Conservation (phyloP, 1,140 invertebrate species). For the Acyrthosiphon pisum region DNA sequence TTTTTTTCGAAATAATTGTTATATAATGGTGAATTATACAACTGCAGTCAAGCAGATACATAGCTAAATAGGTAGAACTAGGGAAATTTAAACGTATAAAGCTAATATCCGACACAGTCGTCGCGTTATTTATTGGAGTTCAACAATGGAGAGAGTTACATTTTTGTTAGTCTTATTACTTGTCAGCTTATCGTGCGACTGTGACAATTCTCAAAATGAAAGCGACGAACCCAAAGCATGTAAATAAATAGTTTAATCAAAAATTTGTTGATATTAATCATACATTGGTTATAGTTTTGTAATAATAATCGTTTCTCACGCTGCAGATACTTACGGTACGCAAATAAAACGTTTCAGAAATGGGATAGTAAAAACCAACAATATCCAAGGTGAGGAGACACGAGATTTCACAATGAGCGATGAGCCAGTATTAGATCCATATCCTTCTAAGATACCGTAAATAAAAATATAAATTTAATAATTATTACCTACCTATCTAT, state of each 20-base stretch:
- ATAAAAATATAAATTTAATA: not conserved
- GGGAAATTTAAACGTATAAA: not conserved
- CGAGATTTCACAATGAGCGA: not conserved
- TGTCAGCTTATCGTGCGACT: not conserved
- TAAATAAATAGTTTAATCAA: not conserved
- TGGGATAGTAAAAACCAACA: not conserved
- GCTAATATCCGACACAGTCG: not conserved
- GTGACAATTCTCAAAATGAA: not conserved
- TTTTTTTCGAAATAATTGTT: not conserved
- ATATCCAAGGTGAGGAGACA: not conserved
- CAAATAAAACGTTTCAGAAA: not conserved
- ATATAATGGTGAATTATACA: not conserved
- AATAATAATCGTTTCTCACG: not conserved
- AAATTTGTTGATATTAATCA: not conserved
- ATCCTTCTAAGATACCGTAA: conserved; percentile 43
- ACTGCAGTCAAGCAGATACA: not conserved
- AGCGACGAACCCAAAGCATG: not conserved
- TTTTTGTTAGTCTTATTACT: not conserved
- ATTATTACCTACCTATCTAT: not conserved
- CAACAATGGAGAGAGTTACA: not conserved
- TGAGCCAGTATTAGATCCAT: not conserved
- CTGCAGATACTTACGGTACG: not conserved
- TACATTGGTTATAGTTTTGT: not conserved
- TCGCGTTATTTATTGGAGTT: not conserved
- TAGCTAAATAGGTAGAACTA: not conserved